Evolutionary conservation across 2,888 invertebrate genomes (phyloP), one percentile per base, ranked within the genome.

Genomic region (Liopterus haemorrhoidalis): DNA sequence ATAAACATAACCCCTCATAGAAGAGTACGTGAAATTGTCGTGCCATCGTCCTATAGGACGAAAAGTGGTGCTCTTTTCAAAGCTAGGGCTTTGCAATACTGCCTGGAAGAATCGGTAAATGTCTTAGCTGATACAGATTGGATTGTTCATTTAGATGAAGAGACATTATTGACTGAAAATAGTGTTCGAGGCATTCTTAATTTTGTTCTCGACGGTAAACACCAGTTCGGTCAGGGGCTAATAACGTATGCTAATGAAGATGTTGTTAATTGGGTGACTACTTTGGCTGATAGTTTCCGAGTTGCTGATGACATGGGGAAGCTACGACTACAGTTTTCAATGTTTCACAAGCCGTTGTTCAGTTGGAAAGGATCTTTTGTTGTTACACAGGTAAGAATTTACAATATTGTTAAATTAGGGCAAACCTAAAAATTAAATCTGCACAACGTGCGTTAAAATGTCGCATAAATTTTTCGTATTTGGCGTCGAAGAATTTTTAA

Each of bases 341-440:
- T 89, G 68, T 94, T 96, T 66, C 93, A 95, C 66, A 90, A 88
- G 64, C 95, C 96, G 12, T 72, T 94, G 43, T 94, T 96, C 68
- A 93, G 94, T 67, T 95, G 95, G 94, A 96, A 96, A 71, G 96
- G 96, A 49, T 95, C 95, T 30, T 96, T 88, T 70, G 95, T 96
- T 53, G 94, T 96, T 6, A 93, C 94, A 51, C 92, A 93, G 82
- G 91, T 91, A 66, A 70, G 67, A 56, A n/a, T n/a, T n/a, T n/a
- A n/a, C n/a, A 41, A 33, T 11, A n/a, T 38, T 22, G 14, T 31
- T 39, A 37, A 11, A 4, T 5, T 14, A 40, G 20, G 11, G 15
- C 4, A 36, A n/a, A 16, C 11, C 12, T 25, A 25, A 3, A 25
- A 11, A 25, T n/a, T 3, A 11, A 11, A 25, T 25, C 25, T 11